Evolutionary conservation across 2,888 invertebrate genomes (phyloP), one percentile per base, ranked within the genome.

Genomic region (Agrotis puta): DNA sequence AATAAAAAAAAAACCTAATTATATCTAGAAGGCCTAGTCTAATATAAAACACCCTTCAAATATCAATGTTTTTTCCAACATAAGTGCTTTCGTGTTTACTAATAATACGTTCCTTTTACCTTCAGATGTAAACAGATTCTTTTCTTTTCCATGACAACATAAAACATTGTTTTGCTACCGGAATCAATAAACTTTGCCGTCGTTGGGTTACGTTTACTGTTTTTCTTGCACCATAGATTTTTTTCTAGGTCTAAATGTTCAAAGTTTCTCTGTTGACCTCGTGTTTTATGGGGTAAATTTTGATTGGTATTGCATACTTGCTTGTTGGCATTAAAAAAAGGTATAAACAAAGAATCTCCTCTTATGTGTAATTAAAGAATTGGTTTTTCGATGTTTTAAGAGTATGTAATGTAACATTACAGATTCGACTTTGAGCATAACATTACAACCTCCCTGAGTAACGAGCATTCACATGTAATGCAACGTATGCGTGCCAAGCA

Each of bases 181-280:
- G 14, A 69, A 79, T 79, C 69, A 79, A 79, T 76, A 76, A 78
- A 64, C 45, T 57, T 74, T 58, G 54, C 50, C 50, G 14, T 9
- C 43, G 18, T 14, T 47, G 20, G 7, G 76, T 64, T 45, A 67
- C 14, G 63, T 63, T 51, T 56, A 61, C 50, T n/a, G 18, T 64
- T 67, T 77, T 54, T 16, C 4, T 22, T 22, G 4, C 45, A 14
- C 47, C 50, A 6, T 4, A 62, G 4, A 54, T 66, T 70, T 69
- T 56, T 45, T 39, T 65, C 62, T 56, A 7, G 18, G 24, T 39
- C 14, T 45, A 18, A 65, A 18, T 33, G 43, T 16, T 13, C 2
- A 14, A 56, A 63, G 16, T 50, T 33, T 47, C 39, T 14, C 54
- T 24, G 51, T 48, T n/a, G 1, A 14, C 54, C 43, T 27, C n/a